These are phyloP conservation scores for Liposcelis brunnea DNA, from an alignment of 2,888 invertebrate species.

Conservation along the genomic window DNA sequence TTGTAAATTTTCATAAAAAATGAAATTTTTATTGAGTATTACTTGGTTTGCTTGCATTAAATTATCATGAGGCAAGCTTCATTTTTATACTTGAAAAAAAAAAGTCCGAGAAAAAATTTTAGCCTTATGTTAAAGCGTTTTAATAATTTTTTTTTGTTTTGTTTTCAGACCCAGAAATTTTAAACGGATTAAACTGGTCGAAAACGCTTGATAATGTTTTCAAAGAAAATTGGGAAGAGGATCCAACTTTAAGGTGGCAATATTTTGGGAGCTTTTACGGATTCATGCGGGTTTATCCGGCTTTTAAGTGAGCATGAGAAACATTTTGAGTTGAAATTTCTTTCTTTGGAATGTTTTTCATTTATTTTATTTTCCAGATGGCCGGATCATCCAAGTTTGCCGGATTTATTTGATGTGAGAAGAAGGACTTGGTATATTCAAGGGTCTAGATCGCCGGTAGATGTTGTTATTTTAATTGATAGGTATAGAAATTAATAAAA, in stretches of 20 bases:
- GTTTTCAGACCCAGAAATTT: conserved; percentile 26
- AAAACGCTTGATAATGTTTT: conserved; percentile 25
- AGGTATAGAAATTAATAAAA: conserved; percentile 21
- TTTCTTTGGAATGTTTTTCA: not conserved
- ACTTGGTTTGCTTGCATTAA: too few relatives aligned
- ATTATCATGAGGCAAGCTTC: too few relatives aligned
- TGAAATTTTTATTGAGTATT: too few relatives aligned
- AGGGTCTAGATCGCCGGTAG: conserved; percentile 30
- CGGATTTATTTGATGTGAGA: conserved; percentile 29
- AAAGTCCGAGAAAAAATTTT: too few relatives aligned
- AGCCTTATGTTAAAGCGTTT: too few relatives aligned
- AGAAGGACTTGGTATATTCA: conserved; percentile 30
- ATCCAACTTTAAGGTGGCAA: conserved; percentile 29
- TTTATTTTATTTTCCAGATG: conserved; percentile 16
- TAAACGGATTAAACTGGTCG: conserved; percentile 30
- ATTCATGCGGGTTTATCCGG: conserved; percentile 28
- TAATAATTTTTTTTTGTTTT: too few relatives aligned
- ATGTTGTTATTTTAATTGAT: conserved; percentile 32
- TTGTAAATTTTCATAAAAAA: too few relatives aligned
- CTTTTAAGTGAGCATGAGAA: conserved; percentile 17
- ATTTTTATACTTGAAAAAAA: too few relatives aligned
- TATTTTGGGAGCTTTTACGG: conserved; percentile 30
- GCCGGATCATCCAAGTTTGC: conserved; percentile 17
- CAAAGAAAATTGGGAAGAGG: conserved; percentile 22
- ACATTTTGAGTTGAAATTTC: too few relatives aligned